phyloP scores from a whole-genome alignment of 2,797 vertebrate species.

The Lacerta bilineata region DNA sequence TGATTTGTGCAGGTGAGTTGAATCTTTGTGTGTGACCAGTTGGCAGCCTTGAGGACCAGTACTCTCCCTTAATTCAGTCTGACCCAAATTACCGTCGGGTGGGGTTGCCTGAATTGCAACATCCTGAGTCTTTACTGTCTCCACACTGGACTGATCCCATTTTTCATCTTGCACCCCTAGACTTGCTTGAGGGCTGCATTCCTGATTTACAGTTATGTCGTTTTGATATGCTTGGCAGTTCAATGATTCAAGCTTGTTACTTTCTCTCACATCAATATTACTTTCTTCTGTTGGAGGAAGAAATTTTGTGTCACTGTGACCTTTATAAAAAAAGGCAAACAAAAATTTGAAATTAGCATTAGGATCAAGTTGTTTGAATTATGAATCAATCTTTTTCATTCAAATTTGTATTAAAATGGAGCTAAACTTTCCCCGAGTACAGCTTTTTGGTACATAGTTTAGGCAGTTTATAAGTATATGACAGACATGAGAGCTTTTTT shows the following conservation, averaged over 20 bases:
- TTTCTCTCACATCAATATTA: conserved; percentile 61
- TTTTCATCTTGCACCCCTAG: conserved; percentile 64
- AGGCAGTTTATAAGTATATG: neutral
- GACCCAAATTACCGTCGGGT: conserved; percentile 55
- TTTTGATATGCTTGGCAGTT: conserved; percentile 65
- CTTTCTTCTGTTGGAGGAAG: conserved; percentile 66
- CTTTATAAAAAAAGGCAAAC: conserved; percentile 65
- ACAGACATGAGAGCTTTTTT: neutral
- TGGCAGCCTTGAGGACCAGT: conserved; percentile 42
- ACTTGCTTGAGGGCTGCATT: conserved; percentile 55
- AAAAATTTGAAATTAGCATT: conserved; percentile 59
- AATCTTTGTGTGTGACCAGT: conserved; percentile 49
- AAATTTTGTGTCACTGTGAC: conserved; percentile 61
- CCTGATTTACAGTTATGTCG: conserved; percentile 59
- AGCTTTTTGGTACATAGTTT: neutral
- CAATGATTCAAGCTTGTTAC: conserved; percentile 58
- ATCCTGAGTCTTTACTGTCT: conserved; percentile 81
- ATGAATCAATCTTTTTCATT: neutral
- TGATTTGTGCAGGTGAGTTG: conserved; percentile 48
- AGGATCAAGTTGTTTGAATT: conserved; percentile 29
- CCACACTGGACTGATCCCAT: conserved; percentile 56
- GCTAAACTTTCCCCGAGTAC: no score
- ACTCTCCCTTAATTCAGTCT: conserved; percentile 38
- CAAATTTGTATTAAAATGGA: neutral
- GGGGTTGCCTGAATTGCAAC: conserved; percentile 80